A percentile compares a stretch with the other conserved stretches of the same genome.
phyloP scores from a whole-genome alignment of 2,113 vertebrate genomes.

The Phasianus colchicus region DNA sequence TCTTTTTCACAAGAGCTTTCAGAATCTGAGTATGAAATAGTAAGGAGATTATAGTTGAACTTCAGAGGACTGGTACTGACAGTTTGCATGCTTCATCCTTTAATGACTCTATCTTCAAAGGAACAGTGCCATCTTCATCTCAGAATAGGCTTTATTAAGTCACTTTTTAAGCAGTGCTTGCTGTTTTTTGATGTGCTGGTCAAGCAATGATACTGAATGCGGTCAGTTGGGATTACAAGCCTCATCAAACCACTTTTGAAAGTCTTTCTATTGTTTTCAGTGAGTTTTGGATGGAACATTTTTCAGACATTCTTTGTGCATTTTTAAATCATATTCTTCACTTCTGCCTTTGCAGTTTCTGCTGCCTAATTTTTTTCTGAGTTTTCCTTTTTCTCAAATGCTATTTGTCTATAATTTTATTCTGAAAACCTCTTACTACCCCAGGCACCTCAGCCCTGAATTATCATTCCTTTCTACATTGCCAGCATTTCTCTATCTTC shows the following conservation, averaged over 20 bases:
- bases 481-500: not conserved
- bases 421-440: not conserved
- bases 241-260: not conserved
- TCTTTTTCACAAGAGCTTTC: not conserved
- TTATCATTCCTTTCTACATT: not conserved
- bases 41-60: conserved; percentile 54
- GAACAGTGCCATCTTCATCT: not conserved
- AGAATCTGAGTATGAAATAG: not conserved
- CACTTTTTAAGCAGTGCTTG: not conserved
- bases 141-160: not conserved
- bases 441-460: not conserved
- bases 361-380: not conserved
- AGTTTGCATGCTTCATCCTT: conserved; percentile 25
- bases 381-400: not conserved
- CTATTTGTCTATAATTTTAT: not conserved
- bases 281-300: not conserved
- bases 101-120: conserved; percentile 65
- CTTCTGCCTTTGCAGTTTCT: not conserved
- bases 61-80: conserved; percentile 24
- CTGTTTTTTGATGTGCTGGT: not conserved
- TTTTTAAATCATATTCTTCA: not conserved
- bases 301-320: not conserved
- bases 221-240: conserved; percentile 9
- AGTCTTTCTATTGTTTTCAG: not conserved
- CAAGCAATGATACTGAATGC: not conserved